Evolutionary conservation across 1,140 invertebrate species (phyloP).

Genomic region (Drosophila murphyi): DNA sequence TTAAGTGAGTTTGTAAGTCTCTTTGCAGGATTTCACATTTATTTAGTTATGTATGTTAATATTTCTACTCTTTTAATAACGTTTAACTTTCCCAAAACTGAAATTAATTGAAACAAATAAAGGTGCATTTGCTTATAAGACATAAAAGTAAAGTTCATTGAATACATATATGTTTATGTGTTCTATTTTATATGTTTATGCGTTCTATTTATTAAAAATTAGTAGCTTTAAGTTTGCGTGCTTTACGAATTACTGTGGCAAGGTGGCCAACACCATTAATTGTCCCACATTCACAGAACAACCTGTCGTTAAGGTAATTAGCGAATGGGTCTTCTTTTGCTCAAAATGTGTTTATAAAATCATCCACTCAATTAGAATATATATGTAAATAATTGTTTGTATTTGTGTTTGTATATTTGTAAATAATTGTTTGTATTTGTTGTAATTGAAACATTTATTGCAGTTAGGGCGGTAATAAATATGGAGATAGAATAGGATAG

Average conservation of each 20-base stretch:
- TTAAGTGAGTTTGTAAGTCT: background rate
- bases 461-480: too few species aligned
- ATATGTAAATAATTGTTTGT: background rate
- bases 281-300: background rate
- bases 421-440: too few species aligned
- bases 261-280: background rate
- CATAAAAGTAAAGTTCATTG: too few species aligned
- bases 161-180: background rate
- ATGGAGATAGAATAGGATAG: too few species aligned
- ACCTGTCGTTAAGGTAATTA: conserved; percentile 5
- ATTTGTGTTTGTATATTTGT: too few species aligned
- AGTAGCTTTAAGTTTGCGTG: conserved; percentile 37
- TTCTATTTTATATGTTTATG: conserved; percentile 16
- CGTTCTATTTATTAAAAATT: conserved; percentile 30
- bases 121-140: too few species aligned
- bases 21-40: background rate
- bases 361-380: background rate
- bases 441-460: conserved; percentile 1
- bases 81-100: conserved; percentile 31
- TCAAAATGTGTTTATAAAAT: background rate
- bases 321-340: background rate
- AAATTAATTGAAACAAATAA: conserved; percentile 49
- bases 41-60: background rate
- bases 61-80: conserved; percentile 4
- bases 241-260: conserved; percentile 4